A percentile compares a stretch with the other conserved stretches of the same genome.
Evolutionary conservation across 2,113 vertebrate species (phyloP).

Genomic region (Lethenteron reissneri): DNA sequence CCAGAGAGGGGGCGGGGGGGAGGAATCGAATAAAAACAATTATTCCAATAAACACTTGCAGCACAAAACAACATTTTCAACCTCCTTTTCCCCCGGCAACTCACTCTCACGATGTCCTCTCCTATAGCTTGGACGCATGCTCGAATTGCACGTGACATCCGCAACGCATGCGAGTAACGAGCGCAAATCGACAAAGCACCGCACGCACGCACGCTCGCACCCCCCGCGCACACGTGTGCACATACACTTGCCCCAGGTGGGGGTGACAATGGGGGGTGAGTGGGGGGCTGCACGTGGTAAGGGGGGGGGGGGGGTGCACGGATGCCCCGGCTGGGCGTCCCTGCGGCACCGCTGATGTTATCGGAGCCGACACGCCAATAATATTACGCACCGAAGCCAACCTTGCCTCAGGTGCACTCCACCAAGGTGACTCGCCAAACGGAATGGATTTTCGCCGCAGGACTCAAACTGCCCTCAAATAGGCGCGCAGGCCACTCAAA

Average conservation of each 20-base stretch:
- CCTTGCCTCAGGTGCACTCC: constrained; percentile 1
- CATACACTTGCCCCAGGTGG: not conserved
- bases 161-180: too few species aligned
- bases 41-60: too few species aligned
- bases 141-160: too few species aligned
- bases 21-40: too few species aligned
- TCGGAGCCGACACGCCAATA: not conserved
- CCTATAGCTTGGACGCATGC: too few species aligned
- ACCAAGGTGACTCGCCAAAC: not conserved
- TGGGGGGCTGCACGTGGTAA: not conserved
- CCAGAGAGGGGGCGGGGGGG: too few species aligned
- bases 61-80: too few species aligned
- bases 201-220: not conserved
- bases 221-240: not conserved
- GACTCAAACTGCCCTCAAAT: too few species aligned
- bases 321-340: not conserved
- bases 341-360: not conserved
- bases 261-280: not conserved
- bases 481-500: not conserved
- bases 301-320: not conserved
- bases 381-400: not conserved
- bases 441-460: not conserved
- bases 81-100: too few species aligned
- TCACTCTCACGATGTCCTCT: too few species aligned
- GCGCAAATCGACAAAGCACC: too few species aligned